Base-by-base conservation (phyloP, 2,888 invertebrate species). In the Alentia gelatinosa region DNA sequence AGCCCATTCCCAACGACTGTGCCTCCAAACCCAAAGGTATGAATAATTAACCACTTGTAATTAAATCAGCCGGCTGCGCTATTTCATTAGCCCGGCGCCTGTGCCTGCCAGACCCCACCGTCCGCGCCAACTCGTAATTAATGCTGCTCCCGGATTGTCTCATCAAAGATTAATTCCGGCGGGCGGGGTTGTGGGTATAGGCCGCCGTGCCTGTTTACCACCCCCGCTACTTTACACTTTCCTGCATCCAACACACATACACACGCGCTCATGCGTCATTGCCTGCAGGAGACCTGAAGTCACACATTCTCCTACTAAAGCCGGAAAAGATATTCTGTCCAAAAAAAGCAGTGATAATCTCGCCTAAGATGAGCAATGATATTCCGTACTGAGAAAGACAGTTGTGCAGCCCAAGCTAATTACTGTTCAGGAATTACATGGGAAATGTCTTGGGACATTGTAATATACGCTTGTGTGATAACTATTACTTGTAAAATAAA, bases 61-160 rank as follows among this genome's bases (percentile, higher is more conserved):
- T 86, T 47, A 86, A 86, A 86, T 86, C 86, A 86, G 7, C 42
- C 40, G 47, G 86, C 79, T 19, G 30, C 42, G 47, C 86, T 86
- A 86, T 86, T 86, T 86, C 86, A 86, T 86, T 86, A 86, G 86
- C 7, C 30, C 30, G 86, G 86, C 86, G 26, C 33, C 50, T 86
- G n/a, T n/a, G 30, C 47, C 86, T 26, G 47, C 86, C 86, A 86
- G 86, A 42, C 86, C 35, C 39, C n/a, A n/a, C n/a, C 39, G 47
- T 15, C 15, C 30, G 33, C 50, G 40, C 33, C 12, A 42, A 42
- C 19, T 42, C 86, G 47, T 86, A 86, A 86, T 86, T 86, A 86
- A 86, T 86, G 86, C 86, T 30, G 86, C 86, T 86, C 86, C 86
- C 15, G 86, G 86, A 86, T 86, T 86, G 86, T 86, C 50, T 86